Evolutionary conservation across 2,797 vertebrate species (phyloP).

Genomic region (Characodon lateralis): DNA sequence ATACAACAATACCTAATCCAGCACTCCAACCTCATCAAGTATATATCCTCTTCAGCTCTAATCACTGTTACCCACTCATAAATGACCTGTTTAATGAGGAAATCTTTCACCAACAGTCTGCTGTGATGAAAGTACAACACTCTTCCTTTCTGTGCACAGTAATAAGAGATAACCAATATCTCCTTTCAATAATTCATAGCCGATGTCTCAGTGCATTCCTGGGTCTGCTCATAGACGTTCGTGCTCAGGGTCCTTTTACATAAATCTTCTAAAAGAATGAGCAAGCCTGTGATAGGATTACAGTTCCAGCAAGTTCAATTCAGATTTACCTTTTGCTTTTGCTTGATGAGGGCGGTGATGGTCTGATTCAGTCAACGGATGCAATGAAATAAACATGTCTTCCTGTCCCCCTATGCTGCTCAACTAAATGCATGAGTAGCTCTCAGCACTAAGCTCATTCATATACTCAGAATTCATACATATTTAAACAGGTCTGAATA

Average conservation of each 20-base stretch:
- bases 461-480: slow-evolving; percentile 18
- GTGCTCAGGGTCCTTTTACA: slow-evolving; percentile 34
- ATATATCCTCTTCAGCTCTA: slow-evolving; percentile 63
- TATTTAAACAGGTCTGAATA: slow-evolving; percentile 19
- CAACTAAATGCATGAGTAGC: slow-evolving; percentile 1
- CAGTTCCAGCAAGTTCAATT: slow-evolving; percentile 16
- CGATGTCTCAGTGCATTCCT: slow-evolving; percentile 39
- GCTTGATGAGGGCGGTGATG: slow-evolving; percentile 1
- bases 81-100: slow-evolving; percentile 57
- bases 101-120: slow-evolving; percentile 56
- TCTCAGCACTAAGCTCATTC: slow-evolving; percentile 10
- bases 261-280: slow-evolving; percentile 32
- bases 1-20: slow-evolving; percentile 60
- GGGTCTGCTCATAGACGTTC: slow-evolving; percentile 20
- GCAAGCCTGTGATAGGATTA: slow-evolving; percentile 2
- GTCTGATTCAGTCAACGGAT: slow-evolving; percentile 15
- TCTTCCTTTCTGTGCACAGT: slow-evolving; percentile 34
- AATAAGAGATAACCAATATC: slow-evolving; percentile 67
- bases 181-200: slow-evolving; percentile 57
- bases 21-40: slow-evolving; percentile 69
- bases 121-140: slow-evolving; percentile 49
- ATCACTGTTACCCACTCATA: slow-evolving; percentile 70
- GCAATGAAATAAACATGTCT: slow-evolving; percentile 2
- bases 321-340: slow-evolving; percentile 15
- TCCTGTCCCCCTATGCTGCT: neutral